Conservation (phyloP, 2,888 invertebrate genomes). For the Watsonalla binaria region DNA sequence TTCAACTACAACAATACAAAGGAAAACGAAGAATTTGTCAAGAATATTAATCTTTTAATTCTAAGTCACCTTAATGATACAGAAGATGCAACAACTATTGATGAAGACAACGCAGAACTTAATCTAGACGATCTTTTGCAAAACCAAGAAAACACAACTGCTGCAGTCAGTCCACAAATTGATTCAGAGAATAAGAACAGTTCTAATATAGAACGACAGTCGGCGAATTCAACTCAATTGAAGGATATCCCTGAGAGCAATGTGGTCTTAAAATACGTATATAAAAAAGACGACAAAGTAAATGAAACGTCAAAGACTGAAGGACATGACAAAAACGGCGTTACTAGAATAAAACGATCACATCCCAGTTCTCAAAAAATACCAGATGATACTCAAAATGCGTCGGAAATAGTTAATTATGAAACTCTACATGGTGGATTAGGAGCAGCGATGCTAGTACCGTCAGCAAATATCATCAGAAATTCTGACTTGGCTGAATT, state of each 20-base stretch:
- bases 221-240: conserved; percentile 9
- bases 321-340: conserved; percentile 51
- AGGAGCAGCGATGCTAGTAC: neutral
- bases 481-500: neutral
- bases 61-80: conserved; percentile 2
- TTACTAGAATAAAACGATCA: conserved; percentile 48
- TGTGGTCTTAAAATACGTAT: conserved; percentile 52
- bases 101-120: neutral
- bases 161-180: neutral
- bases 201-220: conserved; percentile 2
- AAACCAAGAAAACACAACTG: neutral
- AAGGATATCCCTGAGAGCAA: conserved; percentile 29
- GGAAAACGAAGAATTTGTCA: conserved; percentile 1
- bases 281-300: conserved; percentile 40
- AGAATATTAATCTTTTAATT: conserved; percentile 5
- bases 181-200: conserved; percentile 1
- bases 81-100: conserved; percentile 1
- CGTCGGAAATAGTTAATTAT: conserved; percentile 48
- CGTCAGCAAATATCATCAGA: conserved; percentile 4
- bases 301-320: conserved; percentile 30
- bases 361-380: conserved; percentile 17
- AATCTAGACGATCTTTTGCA: conserved; percentile 1
- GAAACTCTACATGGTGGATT: conserved; percentile 45
- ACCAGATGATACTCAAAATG: conserved; percentile 21
- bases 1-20: conserved; percentile 8